Evolutionary conservation across 2,888 invertebrate species (phyloP).

Genomic region (Nezara viridula): DNA sequence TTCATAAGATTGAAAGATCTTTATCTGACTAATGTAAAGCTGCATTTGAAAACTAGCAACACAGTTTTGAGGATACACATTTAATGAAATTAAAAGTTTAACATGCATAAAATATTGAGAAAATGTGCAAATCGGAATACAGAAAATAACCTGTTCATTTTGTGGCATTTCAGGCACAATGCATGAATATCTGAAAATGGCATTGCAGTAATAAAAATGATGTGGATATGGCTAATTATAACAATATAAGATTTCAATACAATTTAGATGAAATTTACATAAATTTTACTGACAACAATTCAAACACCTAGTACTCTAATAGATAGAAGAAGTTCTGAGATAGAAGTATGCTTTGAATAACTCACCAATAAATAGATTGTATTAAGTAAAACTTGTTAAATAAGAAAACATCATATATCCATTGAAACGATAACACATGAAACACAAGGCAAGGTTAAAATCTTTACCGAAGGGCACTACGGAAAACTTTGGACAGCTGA

Average conservation of each 20-base stretch:
- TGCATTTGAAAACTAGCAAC: neutral
- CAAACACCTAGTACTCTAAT: neutral
- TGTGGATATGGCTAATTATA: neutral
- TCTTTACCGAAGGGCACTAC: conserved; percentile 8
- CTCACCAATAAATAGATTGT: neutral
- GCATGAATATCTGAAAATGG: conserved; percentile 57
- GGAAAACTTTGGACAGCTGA: conserved; percentile 5
- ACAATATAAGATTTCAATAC: neutral
- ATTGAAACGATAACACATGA: conserved; percentile 37
- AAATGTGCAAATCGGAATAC: conserved; percentile 41
- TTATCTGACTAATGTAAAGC: neutral
- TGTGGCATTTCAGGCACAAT: conserved; percentile 62
- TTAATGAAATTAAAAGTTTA: neutral
- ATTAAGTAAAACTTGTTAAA: conserved; percentile 24
- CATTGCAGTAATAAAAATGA: conserved; percentile 24
- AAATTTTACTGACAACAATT: neutral
- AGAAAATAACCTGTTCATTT: conserved; percentile 62
- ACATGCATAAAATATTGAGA: neutral
- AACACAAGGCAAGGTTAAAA: conserved; percentile 24
- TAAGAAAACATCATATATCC: conserved; percentile 27
- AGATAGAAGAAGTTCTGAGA: neutral
- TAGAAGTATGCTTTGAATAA: neutral
- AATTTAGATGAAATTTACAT: neutral
- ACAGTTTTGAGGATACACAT: neutral
- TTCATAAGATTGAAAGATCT: neutral